Conservation (phyloP, 2,113 vertebrate species). For the Pleuronectes platessa region DNA sequence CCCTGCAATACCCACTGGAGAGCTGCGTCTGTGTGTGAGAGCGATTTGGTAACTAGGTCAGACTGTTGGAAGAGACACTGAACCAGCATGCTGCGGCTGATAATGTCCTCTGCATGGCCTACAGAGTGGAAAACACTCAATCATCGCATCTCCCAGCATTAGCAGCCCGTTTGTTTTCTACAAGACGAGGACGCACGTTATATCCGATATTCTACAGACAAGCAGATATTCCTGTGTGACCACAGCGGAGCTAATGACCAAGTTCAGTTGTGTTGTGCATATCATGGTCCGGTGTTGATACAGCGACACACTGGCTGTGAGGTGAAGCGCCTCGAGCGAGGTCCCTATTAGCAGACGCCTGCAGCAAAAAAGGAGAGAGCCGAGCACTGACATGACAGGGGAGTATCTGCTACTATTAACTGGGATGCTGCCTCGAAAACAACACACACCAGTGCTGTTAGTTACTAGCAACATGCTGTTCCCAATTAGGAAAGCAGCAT, state of each 20-base stretch:
- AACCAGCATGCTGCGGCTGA: constrained; percentile 28
- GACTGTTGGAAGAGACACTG: constrained; percentile 40
- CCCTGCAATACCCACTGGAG: constrained; percentile 39
- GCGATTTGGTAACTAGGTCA: constrained; percentile 65
- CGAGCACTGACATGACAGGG: constrained; percentile 52
- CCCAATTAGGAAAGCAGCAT: constrained; percentile 45
- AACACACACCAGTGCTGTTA: constrained; percentile 24
- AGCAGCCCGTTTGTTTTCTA: constrained; percentile 31
- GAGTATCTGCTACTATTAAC: constrained; percentile 37
- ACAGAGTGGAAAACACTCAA: constrained; percentile 25
- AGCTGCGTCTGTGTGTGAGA: constrained; percentile 26
- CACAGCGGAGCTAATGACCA: constrained; percentile 32
- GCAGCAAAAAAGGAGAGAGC: constrained; percentile 59
- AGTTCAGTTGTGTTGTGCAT: constrained; percentile 46
- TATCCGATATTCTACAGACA: background rate
- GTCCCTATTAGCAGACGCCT: constrained; percentile 72
- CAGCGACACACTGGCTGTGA: constrained; percentile 39
- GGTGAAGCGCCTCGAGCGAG: constrained; percentile 65
- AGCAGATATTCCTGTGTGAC: background rate
- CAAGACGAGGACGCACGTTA: background rate
- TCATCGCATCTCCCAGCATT: constrained; percentile 27
- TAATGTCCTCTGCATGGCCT: constrained; percentile 41
- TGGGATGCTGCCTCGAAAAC: constrained; percentile 46
- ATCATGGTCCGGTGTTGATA: constrained; percentile 40
- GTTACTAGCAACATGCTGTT: constrained; percentile 33